A percentile compares a stretch with the other conserved stretches of the same genome.
Evolutionary conservation across 2,888 invertebrate species (phyloP).

Genomic region (Mamestra brassicae): DNA sequence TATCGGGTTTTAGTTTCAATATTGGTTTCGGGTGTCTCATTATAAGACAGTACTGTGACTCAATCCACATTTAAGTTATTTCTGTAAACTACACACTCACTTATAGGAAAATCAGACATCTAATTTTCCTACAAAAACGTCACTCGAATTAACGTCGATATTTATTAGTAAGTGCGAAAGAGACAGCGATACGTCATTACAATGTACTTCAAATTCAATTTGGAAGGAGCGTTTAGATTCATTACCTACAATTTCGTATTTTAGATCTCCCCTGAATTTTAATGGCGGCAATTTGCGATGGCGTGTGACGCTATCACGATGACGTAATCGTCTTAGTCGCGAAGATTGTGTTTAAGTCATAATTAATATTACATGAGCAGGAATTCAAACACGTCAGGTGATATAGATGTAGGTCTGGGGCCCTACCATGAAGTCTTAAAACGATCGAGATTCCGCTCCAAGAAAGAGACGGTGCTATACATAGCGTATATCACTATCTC

Average conservation of each 20-base stretch:
- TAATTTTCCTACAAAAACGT: slow-evolving; percentile 45
- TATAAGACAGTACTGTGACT: neutral
- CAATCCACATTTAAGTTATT: neutral
- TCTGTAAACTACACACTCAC: neutral
- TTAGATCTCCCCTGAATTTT: slow-evolving; percentile 78
- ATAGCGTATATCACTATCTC: no score
- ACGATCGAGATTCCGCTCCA: no score
- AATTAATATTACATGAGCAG: slow-evolving; percentile 67
- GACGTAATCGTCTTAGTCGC: slow-evolving; percentile 71
- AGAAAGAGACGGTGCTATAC: no score
- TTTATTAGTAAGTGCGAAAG: slow-evolving; percentile 65
- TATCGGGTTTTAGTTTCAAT: slow-evolving; percentile 6
- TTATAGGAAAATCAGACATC: slow-evolving; percentile 37
- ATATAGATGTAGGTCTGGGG: slow-evolving; percentile 16
- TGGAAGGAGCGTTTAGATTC: slow-evolving; percentile 71
- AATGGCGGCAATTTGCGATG: slow-evolving; percentile 82
- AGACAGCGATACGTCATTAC: slow-evolving; percentile 66
- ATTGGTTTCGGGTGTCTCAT: neutral
- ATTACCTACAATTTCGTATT: slow-evolving; percentile 79
- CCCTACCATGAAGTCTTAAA: no score
- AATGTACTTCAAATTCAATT: slow-evolving; percentile 74
- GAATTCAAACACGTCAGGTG: slow-evolving; percentile 20
- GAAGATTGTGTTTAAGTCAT: slow-evolving; percentile 65
- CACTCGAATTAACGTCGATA: slow-evolving; percentile 60
- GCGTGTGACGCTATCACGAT: slow-evolving; percentile 75